These are phyloP conservation scores for Platanista minor DNA, from an alignment of 2,113 vertebrate species.

Conservation along the genomic window DNA sequence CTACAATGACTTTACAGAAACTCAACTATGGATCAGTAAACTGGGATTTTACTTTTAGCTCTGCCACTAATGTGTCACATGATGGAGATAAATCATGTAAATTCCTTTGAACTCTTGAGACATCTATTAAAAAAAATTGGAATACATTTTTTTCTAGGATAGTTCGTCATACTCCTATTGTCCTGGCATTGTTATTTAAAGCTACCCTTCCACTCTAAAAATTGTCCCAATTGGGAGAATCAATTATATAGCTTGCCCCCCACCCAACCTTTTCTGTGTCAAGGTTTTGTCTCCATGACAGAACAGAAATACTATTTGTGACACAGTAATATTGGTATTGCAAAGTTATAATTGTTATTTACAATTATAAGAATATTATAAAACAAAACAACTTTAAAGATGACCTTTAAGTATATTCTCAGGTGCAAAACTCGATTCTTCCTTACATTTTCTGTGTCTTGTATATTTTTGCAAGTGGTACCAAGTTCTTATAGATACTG, in stretches of 20 bases:
- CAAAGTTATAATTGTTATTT: background rate
- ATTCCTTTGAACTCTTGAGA: background rate
- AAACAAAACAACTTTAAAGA: background rate
- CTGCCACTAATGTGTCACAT: background rate
- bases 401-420: background rate
- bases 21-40: background rate
- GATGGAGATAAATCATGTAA: background rate
- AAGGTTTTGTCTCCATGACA: background rate
- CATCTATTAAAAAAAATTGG: background rate
- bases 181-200: background rate
- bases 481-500: background rate
- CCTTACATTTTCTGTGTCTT: background rate
- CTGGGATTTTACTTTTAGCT: background rate
- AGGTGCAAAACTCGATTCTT: background rate
- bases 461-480: background rate
- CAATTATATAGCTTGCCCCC: background rate
- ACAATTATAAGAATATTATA: background rate
- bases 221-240: background rate
- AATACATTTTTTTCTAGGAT: background rate
- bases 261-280: background rate
- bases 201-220: background rate
- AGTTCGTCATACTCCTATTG: background rate
- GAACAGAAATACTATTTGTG: background rate
- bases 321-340: background rate
- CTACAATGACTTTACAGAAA: background rate